A percentile compares a stretch with the other conserved stretches of the same genome.
phyloP scores from a whole-genome alignment of 2,113 vertebrate genomes.

The Urocitellus parryii region DNA sequence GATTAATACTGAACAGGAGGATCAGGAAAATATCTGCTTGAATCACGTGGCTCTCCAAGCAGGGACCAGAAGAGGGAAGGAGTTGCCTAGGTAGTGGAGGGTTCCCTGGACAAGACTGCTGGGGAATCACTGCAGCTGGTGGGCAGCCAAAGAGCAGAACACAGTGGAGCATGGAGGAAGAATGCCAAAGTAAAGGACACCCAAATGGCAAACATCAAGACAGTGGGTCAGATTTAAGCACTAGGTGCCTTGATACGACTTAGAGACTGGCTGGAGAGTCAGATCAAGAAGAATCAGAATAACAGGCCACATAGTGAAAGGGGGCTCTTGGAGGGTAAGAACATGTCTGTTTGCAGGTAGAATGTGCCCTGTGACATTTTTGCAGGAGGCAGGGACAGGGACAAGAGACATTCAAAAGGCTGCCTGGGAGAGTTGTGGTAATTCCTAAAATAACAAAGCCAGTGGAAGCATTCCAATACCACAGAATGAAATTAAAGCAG shows the following conservation, averaged over 20 bases:
- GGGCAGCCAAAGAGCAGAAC: too few relatives aligned
- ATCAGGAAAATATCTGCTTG: background rate
- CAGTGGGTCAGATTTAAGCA: background rate
- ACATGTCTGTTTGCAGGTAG: background rate
- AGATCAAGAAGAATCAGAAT: background rate
- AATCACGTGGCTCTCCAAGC: background rate
- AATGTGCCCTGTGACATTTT: background rate
- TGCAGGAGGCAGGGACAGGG: background rate
- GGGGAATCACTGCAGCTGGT: background rate
- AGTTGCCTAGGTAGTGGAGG: too few relatives aligned
- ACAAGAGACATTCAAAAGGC: background rate
- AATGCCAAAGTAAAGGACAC: background rate
- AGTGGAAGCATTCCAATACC: background rate
- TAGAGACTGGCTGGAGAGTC: background rate
- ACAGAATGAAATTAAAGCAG: constrained; percentile 1
- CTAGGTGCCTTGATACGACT: background rate
- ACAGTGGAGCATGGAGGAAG: too few relatives aligned
- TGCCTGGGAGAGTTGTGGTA: background rate
- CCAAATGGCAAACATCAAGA: background rate
- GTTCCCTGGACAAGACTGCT: background rate
- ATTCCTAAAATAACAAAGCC: constrained; percentile 18
- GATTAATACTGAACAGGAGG: background rate
- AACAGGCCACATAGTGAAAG: rapidly evolving
- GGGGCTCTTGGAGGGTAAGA: background rate
- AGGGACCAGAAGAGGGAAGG: background rate